Percentiles rank a stretch among this genome's conserved stretches.
These are phyloP conservation scores for Drosophila buzzatii DNA, from an alignment of 2,888 invertebrate genomes.

Conservation along the genomic window DNA sequence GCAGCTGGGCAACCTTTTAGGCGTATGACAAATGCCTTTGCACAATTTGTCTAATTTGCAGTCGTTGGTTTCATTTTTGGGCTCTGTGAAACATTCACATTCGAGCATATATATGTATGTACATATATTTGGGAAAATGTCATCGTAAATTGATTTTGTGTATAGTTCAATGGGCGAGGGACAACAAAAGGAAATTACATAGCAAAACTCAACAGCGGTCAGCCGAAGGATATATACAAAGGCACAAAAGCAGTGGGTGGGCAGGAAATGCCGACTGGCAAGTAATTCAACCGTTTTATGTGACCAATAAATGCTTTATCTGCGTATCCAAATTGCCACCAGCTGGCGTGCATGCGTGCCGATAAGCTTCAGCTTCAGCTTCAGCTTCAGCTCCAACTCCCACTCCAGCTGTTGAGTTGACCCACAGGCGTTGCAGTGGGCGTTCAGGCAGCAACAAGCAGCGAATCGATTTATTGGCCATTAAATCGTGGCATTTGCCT, in stretches of 20 bases:
- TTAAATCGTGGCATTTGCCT: slow-evolving; percentile 66
- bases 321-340: slow-evolving; percentile 75
- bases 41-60: slow-evolving; percentile 70
- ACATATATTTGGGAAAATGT: slow-evolving; percentile 30
- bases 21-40: slow-evolving; percentile 59
- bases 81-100: slow-evolving; percentile 7
- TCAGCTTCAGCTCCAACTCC: background rate
- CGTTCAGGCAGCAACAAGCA: slow-evolving; percentile 36
- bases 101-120: slow-evolving; percentile 6
- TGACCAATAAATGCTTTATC: slow-evolving; percentile 80
- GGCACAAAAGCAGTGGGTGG: slow-evolving; percentile 4
- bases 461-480: slow-evolving; percentile 78
- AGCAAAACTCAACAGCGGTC: slow-evolving; percentile 40
- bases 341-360: slow-evolving; percentile 76
- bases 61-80: slow-evolving; percentile 18
- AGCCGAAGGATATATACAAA: slow-evolving; percentile 8
- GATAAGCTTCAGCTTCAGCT: slow-evolving; percentile 55
- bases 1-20: slow-evolving; percentile 29
- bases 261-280: slow-evolving; percentile 39
- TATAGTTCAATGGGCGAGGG: slow-evolving; percentile 35
- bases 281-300: slow-evolving; percentile 77
- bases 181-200: slow-evolving; percentile 59
- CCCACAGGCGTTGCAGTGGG: slow-evolving; percentile 44
- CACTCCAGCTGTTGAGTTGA: slow-evolving; percentile 3
- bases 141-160: slow-evolving; percentile 63